Base-by-base conservation (phyloP, 23 tunicate species). In the Botrylloides violaceus region DNA sequence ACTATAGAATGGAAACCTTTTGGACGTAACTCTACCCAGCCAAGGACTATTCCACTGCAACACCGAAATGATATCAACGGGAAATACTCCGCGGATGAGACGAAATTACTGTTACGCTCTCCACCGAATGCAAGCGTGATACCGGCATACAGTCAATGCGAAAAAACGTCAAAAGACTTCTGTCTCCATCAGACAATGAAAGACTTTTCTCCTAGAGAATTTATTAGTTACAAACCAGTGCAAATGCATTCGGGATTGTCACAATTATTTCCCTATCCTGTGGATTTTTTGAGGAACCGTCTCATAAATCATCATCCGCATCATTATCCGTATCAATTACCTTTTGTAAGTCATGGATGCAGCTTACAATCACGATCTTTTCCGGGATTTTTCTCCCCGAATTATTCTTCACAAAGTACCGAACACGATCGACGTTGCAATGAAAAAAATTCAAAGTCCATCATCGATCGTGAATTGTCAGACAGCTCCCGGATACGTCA, bases 1-100 rank as follows among this genome's bases (percentile, higher is more conserved):
- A 77, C 81, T 2, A 61, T 77, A 7, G 65, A 77, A 49, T 77
- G 81, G 81, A 77, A 77, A 77, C 81, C 81, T 3, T 73, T 73
- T 3, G 37, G 59, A 4, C 18, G 58, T 37, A 38, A 68, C 4
- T 37, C 56, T 37, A 37, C 70, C 5, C 9, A 24, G 36, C 47
- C 24, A 9, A 19, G 12, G 5, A 43, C 5, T 32, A 22, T 4
- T 9, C 12, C 1, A 32, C 2, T 43, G 12, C 74, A 37, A 4
- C 20, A 28, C 0, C 59, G n/a, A 37, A 26, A 32, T 12, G 30
- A 68, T 4, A 36, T 25, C 6, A 56, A 68, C 20, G 37, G 37
- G 74, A 68, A 43, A 35, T 35, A 9, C 25, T 19, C 37, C 7
- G 64, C 55, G 12, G 64, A 49, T 20, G 22, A 26, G 29, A 2